Evolutionary conservation across 2,888 invertebrate species (phyloP).

Genomic region (Zaprionus bogoriensis): DNA sequence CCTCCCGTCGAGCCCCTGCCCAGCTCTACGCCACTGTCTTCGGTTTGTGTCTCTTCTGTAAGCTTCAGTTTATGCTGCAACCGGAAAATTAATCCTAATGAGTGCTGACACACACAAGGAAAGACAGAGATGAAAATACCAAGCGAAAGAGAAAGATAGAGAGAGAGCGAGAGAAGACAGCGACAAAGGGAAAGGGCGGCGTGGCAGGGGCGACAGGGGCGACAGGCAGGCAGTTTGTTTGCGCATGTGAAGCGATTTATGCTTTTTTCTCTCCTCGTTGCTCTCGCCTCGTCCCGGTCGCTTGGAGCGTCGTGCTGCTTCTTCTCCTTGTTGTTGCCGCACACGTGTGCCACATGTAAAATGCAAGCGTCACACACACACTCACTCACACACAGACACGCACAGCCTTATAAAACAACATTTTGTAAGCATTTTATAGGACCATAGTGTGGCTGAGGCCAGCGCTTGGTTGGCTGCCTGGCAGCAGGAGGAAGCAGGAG

Average conservation of each 20-base stretch:
- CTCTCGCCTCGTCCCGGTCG: conserved; percentile 25
- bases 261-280: conserved; percentile 47
- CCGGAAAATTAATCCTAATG: conserved; percentile 79
- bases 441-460: conserved; percentile 59
- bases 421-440: conserved; percentile 77
- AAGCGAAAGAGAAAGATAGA: not conserved
- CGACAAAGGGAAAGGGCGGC: not conserved
- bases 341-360: conserved; percentile 72
- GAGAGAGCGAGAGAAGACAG: conserved; percentile 1
- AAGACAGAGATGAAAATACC: conserved; percentile 22
- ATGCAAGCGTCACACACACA: conserved; percentile 54
- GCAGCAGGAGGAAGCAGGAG: not conserved
- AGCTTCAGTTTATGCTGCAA: conserved; percentile 74
- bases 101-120: conserved; percentile 63
- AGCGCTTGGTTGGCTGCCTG: conserved; percentile 36
- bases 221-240: conserved; percentile 58
- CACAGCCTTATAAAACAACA: conserved; percentile 66
- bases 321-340: conserved; percentile 50
- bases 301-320: conserved; percentile 25
- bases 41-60: conserved; percentile 48
- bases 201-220: not conserved
- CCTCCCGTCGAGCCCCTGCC: conserved; percentile 3
- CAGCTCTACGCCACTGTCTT: not conserved
- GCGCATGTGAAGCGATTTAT: conserved; percentile 74
- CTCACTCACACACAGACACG: conserved; percentile 8